Percentiles rank a stretch among this genome's conserved stretches.
phyloP scores from a whole-genome alignment of 2,797 vertebrate species.

The Cirrhinus molitorella region DNA sequence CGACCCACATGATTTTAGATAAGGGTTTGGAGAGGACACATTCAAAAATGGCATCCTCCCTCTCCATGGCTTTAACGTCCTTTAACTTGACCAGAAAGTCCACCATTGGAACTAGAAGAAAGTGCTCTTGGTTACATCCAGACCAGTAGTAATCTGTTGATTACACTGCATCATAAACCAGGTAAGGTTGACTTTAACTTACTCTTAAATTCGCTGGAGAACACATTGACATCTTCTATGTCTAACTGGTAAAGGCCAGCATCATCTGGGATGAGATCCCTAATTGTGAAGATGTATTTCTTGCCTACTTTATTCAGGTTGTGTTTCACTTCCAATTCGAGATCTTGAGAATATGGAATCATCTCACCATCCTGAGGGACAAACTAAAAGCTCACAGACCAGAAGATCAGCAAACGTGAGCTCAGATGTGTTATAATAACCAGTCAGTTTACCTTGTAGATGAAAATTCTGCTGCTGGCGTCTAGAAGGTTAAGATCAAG shows the following conservation, averaged over 20 bases:
- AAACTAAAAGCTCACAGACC: not conserved
- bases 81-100: slow-evolving; percentile 80
- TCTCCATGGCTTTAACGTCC: slow-evolving; percentile 77
- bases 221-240: slow-evolving; percentile 82
- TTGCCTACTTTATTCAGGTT: slow-evolving; percentile 76
- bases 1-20: slow-evolving; percentile 80
- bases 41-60: slow-evolving; percentile 78
- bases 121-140: not conserved
- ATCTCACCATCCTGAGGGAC: slow-evolving; percentile 80
- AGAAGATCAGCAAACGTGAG: not conserved
- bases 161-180: not conserved
- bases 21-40: slow-evolving; percentile 81
- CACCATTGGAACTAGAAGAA: slow-evolving; percentile 68
- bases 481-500: slow-evolving; percentile 86
- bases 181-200: slow-evolving; percentile 50
- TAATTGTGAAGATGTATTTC: slow-evolving; percentile 80
- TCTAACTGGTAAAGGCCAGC: slow-evolving; percentile 87
- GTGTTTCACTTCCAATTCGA: slow-evolving; percentile 77
- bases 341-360: slow-evolving; percentile 78
- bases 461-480: slow-evolving; percentile 77
- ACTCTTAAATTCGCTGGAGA: slow-evolving; percentile 86
- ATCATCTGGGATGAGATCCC: slow-evolving; percentile 83
- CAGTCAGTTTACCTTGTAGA: slow-evolving; percentile 83
- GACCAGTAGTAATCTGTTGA: not conserved
- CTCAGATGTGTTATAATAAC: slow-evolving; percentile 9